Percentiles rank a stretch among this genome's conserved stretches.
Conservation (phyloP, 1,140 invertebrate species). For the Patella vulgata region DNA sequence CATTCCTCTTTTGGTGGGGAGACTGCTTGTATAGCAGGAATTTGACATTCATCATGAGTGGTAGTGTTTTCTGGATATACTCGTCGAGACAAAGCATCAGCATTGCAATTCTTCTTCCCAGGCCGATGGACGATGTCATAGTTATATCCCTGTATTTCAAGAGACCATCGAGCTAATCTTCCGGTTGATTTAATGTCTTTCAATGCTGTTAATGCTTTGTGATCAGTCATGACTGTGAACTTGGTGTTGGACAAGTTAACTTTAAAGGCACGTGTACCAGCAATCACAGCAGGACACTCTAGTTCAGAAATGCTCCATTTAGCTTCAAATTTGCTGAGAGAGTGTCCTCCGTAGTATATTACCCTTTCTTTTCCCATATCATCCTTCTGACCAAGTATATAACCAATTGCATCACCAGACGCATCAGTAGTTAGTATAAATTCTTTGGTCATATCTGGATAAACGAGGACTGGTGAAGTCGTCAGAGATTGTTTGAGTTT, state of each 20-base stretch:
- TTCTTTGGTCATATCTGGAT: too few relatives aligned
- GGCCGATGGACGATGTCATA: slow-evolving; percentile 9
- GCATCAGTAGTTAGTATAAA: slow-evolving; percentile 18
- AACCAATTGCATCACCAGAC: slow-evolving; percentile 20
- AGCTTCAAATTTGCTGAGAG: slow-evolving; percentile 10
- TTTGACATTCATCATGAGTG: too few relatives aligned
- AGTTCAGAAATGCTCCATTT: slow-evolving; percentile 17
- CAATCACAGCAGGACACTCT: slow-evolving; percentile 26
- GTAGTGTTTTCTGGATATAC: too few relatives aligned
- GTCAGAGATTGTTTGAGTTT: slow-evolving; percentile 24
- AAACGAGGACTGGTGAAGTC: too few relatives aligned
- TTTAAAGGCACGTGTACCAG: slow-evolving; percentile 19
- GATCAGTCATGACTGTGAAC: slow-evolving; percentile 25
- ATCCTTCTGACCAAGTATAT: slow-evolving; percentile 17
- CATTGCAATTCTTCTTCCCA: not conserved
- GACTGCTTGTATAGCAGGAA: too few relatives aligned
- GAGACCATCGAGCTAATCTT: slow-evolving; percentile 14
- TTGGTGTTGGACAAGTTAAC: slow-evolving; percentile 16
- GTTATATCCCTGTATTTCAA: slow-evolving; percentile 17
- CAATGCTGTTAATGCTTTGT: slow-evolving; percentile 9
- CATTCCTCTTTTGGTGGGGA: too few relatives aligned
- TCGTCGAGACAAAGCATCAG: slow-evolving; percentile 4
- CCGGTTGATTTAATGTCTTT: slow-evolving; percentile 1
- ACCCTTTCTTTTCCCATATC: slow-evolving; percentile 10
- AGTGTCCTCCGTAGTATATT: slow-evolving; percentile 16